phyloP scores from a whole-genome alignment of 2,888 invertebrate genomes.

The Melieria omissa region DNA sequence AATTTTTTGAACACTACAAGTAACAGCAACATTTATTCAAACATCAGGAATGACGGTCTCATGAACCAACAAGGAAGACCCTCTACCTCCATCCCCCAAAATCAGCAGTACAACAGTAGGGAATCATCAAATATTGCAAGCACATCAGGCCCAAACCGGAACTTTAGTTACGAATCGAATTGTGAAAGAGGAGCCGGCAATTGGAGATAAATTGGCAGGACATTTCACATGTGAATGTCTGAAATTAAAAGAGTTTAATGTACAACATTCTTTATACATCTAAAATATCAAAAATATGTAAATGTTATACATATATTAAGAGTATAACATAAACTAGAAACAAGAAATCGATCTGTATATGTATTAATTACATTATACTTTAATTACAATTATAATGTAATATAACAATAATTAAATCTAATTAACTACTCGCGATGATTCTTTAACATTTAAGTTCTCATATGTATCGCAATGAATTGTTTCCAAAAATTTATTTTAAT shows the following conservation, averaged over 20 bases:
- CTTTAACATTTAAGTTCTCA: too few relatives aligned
- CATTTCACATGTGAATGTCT: not conserved
- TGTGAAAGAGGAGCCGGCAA: not conserved
- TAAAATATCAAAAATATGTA: not conserved
- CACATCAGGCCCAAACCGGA: not conserved
- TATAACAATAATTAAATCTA: too few relatives aligned
- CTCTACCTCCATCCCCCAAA: not conserved
- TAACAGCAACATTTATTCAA: constrained; percentile 1
- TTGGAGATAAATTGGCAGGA: not conserved
- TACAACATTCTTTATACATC: not conserved
- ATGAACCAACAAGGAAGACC: not conserved
- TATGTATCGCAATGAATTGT: too few relatives aligned
- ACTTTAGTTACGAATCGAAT: not conserved
- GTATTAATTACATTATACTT: too few relatives aligned
- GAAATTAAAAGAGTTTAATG: not conserved
- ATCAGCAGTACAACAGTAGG: not conserved
- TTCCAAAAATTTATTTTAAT: too few relatives aligned
- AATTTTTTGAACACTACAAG: not conserved
- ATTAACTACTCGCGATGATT: too few relatives aligned
- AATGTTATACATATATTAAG: not conserved
- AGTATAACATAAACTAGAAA: too few relatives aligned
- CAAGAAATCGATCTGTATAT: too few relatives aligned
- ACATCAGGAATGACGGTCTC: not conserved
- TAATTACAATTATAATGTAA: too few relatives aligned
- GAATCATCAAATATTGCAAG: not conserved